phyloP scores from a whole-genome alignment of 2,888 invertebrate genomes.

The Campoplex capitator region DNA sequence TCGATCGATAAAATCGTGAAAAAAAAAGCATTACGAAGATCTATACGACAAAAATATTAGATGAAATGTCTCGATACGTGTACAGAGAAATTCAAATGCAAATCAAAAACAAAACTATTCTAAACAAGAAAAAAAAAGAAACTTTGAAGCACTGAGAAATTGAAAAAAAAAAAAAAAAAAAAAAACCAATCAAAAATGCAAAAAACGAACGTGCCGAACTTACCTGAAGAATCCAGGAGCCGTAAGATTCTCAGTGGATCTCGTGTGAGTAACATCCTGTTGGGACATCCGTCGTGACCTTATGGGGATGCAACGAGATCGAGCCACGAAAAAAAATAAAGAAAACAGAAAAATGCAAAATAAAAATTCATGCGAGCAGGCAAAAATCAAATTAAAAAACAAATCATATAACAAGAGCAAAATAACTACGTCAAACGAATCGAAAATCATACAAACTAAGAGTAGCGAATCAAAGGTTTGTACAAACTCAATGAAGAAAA shows the following conservation, averaged over 20 bases:
- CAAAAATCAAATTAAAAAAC: conserved; percentile 70
- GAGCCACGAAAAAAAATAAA: conserved; percentile 86
- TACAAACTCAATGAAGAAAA: neutral
- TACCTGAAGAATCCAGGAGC: conserved; percentile 81
- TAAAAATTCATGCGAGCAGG: conserved; percentile 79
- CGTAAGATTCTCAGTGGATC: conserved; percentile 82
- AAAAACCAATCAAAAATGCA: conserved; percentile 23
- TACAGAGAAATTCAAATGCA: conserved; percentile 3
- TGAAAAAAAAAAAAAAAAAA: conserved; percentile 7
- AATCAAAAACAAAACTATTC: conserved; percentile 2
- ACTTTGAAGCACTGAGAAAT: conserved; percentile 15
- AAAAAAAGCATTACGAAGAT: neutral
- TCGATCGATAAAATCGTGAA: neutral
- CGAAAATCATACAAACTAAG: conserved; percentile 31
- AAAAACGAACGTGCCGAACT: conserved; percentile 70
- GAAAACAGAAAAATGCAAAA: conserved; percentile 74
- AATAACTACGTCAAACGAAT: conserved; percentile 47
- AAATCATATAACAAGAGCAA: neutral
- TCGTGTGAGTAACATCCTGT: conserved; percentile 87
- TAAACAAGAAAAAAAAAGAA: neutral
- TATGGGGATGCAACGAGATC: conserved; percentile 73
- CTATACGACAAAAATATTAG: neutral
- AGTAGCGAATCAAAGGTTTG: conserved; percentile 5
- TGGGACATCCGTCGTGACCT: conserved; percentile 96
- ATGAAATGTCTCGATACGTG: neutral